Conservation (phyloP, 2,113 vertebrate species). For the Scomber scombrus region DNA sequence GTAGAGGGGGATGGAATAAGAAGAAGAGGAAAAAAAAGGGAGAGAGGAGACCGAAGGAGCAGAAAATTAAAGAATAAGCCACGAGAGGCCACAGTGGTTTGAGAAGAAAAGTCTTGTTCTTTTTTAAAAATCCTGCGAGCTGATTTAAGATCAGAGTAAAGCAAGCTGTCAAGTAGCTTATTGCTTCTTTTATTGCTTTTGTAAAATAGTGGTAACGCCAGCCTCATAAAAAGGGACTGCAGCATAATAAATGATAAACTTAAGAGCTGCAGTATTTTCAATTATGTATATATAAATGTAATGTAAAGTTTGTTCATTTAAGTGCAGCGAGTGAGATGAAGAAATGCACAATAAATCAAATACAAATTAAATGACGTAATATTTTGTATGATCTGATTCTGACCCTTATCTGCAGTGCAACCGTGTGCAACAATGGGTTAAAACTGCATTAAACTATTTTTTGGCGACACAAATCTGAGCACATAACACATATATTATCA, state of each 20-base stretch:
- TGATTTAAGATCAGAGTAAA: constrained; percentile 58
- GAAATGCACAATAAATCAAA: not conserved
- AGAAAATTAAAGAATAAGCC: constrained; percentile 74
- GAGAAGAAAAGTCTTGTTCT: constrained; percentile 41
- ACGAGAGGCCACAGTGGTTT: constrained; percentile 47
- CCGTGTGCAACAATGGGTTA: too few relatives aligned
- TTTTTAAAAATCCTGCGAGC: constrained; percentile 53
- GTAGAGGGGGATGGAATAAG: not conserved
- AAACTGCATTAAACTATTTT: too few relatives aligned
- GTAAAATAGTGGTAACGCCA: constrained; percentile 32
- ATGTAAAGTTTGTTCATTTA: not conserved
- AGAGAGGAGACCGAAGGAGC: constrained; percentile 37
- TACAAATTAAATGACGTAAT: too few relatives aligned
- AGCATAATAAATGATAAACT: not conserved
- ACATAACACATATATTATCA: too few relatives aligned
- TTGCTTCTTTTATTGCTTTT: constrained; percentile 47
- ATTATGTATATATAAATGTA: not conserved
- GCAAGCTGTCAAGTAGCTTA: constrained; percentile 42
- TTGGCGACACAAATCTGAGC: too few relatives aligned
- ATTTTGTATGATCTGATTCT: too few relatives aligned
- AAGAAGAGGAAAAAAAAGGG: not conserved
- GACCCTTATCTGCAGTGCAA: too few relatives aligned
- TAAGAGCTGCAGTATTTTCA: not conserved
- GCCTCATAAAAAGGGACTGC: constrained; percentile 31
- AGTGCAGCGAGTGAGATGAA: not conserved